Evolutionary conservation across 2,888 invertebrate genomes (phyloP).

Genomic region (Cephus pygmeus): DNA sequence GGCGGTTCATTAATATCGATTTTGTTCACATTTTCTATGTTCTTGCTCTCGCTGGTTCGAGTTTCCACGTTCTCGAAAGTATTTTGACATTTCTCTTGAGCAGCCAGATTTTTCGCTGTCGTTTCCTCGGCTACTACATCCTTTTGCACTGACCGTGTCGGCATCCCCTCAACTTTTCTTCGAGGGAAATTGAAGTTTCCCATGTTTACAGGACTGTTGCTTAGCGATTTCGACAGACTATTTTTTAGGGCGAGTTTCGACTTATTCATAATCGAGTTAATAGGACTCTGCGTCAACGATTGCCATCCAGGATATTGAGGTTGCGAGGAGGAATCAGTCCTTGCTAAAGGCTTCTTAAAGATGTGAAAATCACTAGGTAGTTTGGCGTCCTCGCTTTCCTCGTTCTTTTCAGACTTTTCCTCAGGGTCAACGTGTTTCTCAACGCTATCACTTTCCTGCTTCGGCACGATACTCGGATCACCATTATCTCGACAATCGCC

Average conservation of each 20-base stretch:
- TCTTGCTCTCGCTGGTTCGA: background rate
- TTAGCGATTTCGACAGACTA: constrained; percentile 52
- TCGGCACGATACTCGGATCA: background rate
- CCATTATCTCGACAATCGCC: background rate
- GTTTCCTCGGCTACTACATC: constrained; percentile 14
- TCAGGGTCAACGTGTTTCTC: background rate
- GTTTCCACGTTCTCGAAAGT: background rate
- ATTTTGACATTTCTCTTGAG: background rate
- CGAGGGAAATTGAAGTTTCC: constrained; percentile 39
- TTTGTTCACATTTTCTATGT: background rate
- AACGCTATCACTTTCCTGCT: background rate
- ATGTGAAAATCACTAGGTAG: constrained; percentile 29
- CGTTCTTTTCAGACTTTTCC: constrained; percentile 27
- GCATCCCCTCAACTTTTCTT: constrained; percentile 22
- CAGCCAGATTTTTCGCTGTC: constrained; percentile 23
- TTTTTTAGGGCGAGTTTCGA: constrained; percentile 48
- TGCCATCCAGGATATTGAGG: constrained; percentile 41
- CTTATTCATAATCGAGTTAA: constrained; percentile 49
- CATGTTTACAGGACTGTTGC: constrained; percentile 51
- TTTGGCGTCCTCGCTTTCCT: constrained; percentile 33
- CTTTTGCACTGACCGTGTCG: constrained; percentile 22
- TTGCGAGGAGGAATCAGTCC: constrained; percentile 8
- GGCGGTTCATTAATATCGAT: background rate
- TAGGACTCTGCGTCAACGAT: constrained; percentile 48
- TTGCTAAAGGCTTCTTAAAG: constrained; percentile 20